A percentile compares a stretch with the other conserved stretches of the same genome.
Conservation (phyloP, 2,113 vertebrate species). For the Typhlomys cinereus region DNA sequence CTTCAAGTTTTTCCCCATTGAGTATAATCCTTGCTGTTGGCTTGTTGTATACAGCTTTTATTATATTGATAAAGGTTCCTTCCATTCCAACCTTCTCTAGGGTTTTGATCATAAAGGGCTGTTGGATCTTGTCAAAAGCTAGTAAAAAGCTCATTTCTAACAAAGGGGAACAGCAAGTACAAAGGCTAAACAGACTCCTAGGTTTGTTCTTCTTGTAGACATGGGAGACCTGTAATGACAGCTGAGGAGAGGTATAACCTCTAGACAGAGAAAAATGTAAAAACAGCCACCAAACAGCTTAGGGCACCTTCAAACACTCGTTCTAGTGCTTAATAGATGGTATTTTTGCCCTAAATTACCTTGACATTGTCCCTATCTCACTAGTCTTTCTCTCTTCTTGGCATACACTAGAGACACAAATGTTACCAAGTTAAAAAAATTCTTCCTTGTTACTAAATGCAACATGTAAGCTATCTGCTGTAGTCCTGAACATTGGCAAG, state of each 20-base stretch:
- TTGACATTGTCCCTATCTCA: not conserved
- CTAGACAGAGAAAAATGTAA: conserved; percentile 25
- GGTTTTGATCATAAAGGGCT: too few species aligned
- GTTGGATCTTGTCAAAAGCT: too few species aligned
- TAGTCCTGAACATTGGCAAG: not conserved
- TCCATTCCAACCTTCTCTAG: too few species aligned
- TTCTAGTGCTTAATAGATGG: conserved; percentile 25
- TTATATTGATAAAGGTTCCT: too few species aligned
- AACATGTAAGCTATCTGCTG: not conserved
- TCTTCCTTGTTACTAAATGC: conserved; percentile 22
- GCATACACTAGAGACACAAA: conserved; percentile 31
- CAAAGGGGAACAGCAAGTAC: conserved; percentile 4
- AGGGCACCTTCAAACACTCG: not conserved
- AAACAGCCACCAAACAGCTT: conserved; percentile 1
- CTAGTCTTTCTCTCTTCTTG: not conserved
- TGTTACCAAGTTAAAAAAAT: not conserved
- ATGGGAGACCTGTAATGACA: not conserved
- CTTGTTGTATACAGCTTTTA: too few species aligned
- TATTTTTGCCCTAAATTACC: conserved; percentile 54
- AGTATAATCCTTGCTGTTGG: too few species aligned
- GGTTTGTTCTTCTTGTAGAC: conserved; percentile 4
- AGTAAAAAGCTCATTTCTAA: conserved; percentile 42
- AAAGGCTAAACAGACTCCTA: not conserved
- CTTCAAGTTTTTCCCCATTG: too few species aligned
- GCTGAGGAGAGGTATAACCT: not conserved